Conservation (phyloP, 2,888 invertebrate species). For the Salticus scenicus region DNA sequence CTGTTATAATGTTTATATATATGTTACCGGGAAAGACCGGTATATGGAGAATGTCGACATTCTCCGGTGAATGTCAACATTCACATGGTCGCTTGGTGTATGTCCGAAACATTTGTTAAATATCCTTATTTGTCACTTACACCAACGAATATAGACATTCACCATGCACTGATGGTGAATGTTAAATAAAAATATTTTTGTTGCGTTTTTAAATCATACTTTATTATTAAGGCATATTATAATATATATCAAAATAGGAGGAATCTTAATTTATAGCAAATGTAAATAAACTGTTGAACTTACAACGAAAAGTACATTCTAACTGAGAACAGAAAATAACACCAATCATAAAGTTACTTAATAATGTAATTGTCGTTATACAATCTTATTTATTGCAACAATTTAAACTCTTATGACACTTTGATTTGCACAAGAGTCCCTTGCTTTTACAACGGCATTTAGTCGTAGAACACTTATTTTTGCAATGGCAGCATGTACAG, state of each 20-base stretch:
- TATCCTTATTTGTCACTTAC: too few species aligned
- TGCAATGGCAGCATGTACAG: conserved; percentile 29
- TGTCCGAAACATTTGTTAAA: too few species aligned
- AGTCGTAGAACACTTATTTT: too few species aligned
- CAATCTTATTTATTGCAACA: too few species aligned
- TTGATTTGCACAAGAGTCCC: conserved; percentile 34
- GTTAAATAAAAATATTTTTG: too few species aligned
- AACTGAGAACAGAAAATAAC: too few species aligned
- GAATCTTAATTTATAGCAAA: not conserved
- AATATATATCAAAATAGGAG: conserved; percentile 9
- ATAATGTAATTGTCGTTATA: conserved; percentile 16
- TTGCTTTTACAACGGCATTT: conserved; percentile 24
- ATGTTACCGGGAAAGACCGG: not conserved
- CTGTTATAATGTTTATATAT: too few species aligned
- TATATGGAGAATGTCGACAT: not conserved
- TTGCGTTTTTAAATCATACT: too few species aligned
- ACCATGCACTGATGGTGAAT: too few species aligned
- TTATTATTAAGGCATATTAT: too few species aligned
- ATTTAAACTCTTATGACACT: too few species aligned
- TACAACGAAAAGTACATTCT: not conserved
- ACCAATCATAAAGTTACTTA: conserved; percentile 10
- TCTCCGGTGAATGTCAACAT: conserved; percentile 5
- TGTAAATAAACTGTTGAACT: not conserved
- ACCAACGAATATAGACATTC: conserved; percentile 23
- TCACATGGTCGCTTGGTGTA: conserved; percentile 8